A percentile compares a stretch with the other conserved stretches of the same genome.
These are phyloP conservation scores for Pyrochroa serraticornis DNA, from an alignment of 2,888 invertebrate species.

Conservation along the genomic window DNA sequence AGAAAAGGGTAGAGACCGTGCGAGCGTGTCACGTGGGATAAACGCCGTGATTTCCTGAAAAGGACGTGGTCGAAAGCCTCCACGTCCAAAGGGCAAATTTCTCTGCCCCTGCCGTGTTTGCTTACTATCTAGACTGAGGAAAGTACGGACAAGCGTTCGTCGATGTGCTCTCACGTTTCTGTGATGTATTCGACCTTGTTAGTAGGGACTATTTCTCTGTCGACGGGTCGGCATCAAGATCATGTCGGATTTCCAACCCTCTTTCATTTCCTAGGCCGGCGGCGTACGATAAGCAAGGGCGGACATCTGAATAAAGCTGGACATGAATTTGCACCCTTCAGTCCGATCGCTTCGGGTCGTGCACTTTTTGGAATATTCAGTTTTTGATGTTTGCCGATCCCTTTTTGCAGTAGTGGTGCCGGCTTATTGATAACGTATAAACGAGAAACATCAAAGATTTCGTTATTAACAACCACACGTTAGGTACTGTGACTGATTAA, in stretches of 20 bases:
- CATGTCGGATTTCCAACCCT: constrained; percentile 52
- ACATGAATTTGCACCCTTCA: constrained; percentile 48
- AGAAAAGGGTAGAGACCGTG: too few relatives aligned
- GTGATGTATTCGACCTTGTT: constrained; percentile 42
- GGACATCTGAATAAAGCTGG: constrained; percentile 48
- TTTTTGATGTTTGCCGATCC: constrained; percentile 33
- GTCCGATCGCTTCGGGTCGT: constrained; percentile 34
- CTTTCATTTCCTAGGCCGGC: constrained; percentile 49
- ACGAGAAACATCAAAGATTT: not conserved
- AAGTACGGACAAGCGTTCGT: constrained; percentile 10
- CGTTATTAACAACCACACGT: not conserved
- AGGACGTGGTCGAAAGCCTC: too few relatives aligned
- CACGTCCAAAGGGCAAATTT: constrained; percentile 11
- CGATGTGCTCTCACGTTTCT: constrained; percentile 23
- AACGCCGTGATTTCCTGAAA: too few relatives aligned
- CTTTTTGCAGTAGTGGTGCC: too few relatives aligned
- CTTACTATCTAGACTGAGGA: constrained; percentile 9
- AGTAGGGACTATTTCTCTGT: constrained; percentile 44
- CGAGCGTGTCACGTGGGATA: too few relatives aligned
- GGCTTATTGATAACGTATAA: not conserved
- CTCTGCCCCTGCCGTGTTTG: constrained; percentile 17
- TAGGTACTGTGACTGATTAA: not conserved
- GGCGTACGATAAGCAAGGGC: constrained; percentile 43
- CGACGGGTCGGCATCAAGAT: constrained; percentile 47
- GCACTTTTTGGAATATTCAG: constrained; percentile 30